Conservation (phyloP, 1,140 invertebrate genomes). For the Asobara japonica region DNA sequence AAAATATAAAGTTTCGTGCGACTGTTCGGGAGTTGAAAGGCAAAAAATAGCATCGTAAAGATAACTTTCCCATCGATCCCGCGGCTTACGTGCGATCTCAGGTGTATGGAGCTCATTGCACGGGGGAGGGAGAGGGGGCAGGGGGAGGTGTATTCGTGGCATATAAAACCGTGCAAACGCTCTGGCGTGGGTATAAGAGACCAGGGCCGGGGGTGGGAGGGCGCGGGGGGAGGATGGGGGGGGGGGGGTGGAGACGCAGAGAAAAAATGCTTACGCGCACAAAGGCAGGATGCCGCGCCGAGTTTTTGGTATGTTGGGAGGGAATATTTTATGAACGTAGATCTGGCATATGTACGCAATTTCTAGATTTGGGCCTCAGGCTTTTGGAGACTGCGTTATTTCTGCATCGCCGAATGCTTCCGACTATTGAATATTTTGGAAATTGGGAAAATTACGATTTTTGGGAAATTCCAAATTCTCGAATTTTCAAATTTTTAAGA, state of each 20-base stretch:
- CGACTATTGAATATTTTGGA: no score
- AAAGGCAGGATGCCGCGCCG: slow-evolving; percentile 51
- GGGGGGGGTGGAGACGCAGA: slow-evolving; percentile 10
- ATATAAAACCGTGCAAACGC: not conserved
- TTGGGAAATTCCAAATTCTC: no score
- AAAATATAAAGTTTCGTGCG: not conserved
- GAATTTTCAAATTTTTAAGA: no score
- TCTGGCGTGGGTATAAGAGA: slow-evolving; percentile 10
- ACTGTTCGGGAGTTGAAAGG: not conserved
- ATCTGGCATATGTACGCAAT: no score
- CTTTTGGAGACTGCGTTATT: not conserved
- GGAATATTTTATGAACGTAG: slow-evolving; percentile 16
- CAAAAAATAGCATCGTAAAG: slow-evolving; percentile 25
- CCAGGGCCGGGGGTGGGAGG: not conserved
- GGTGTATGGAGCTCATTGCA: slow-evolving; percentile 16
- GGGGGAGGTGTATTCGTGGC: not conserved
- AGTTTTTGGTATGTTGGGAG: slow-evolving; percentile 36
- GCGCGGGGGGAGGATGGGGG: slow-evolving; percentile 11
- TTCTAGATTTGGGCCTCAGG: no score
- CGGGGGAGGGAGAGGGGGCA: not conserved
- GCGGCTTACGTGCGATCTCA: not conserved
- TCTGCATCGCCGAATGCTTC: no score
- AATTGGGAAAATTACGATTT: no score
- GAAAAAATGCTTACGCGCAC: slow-evolving; percentile 39
- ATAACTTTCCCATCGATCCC: slow-evolving; percentile 29